These are phyloP conservation scores for Elephantulus edwardii DNA, from an alignment of 2,113 vertebrate species.

Conservation along the genomic window DNA sequence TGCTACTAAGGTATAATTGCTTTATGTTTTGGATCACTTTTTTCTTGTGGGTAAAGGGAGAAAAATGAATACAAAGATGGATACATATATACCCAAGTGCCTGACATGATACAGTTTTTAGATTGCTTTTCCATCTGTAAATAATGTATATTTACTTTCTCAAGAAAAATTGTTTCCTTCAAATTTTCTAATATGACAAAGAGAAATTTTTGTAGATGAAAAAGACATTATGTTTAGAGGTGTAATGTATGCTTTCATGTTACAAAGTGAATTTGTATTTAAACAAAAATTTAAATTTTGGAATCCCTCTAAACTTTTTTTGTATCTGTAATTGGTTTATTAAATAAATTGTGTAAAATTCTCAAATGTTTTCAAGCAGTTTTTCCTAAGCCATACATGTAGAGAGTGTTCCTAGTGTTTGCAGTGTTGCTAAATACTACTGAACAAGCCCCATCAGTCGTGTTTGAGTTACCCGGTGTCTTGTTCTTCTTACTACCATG, in stretches of 20 bases:
- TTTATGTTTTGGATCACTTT: constrained; percentile 82
- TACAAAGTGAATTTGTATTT: constrained; percentile 90
- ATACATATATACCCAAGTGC: constrained; percentile 78
- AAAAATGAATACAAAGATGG: constrained; percentile 76
- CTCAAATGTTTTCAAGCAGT: constrained; percentile 63
- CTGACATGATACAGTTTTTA: constrained; percentile 82
- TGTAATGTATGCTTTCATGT: constrained; percentile 88
- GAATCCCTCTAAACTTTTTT: constrained; percentile 84
- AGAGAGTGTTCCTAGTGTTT: constrained; percentile 26
- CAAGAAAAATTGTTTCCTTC: constrained; percentile 83
- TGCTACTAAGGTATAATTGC: constrained; percentile 73
- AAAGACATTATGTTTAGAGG: constrained; percentile 87
- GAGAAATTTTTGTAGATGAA: constrained; percentile 87
- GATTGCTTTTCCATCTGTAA: constrained; percentile 85
- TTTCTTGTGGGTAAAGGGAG: constrained; percentile 72
- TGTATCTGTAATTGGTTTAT: constrained; percentile 91
- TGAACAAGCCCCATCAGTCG: background rate
- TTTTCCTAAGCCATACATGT: constrained; percentile 15
- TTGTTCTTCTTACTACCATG: background rate
- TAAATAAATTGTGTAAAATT: constrained; percentile 87
- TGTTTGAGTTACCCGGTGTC: background rate
- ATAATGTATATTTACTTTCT: constrained; percentile 89
- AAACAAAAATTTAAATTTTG: constrained; percentile 88
- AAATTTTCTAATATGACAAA: constrained; percentile 81
- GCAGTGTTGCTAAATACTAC: background rate